These are phyloP conservation scores for Holothuria leucospilota DNA, from an alignment of 53 echinoderm and acorn worm genomes.

Conservation along the genomic window DNA sequence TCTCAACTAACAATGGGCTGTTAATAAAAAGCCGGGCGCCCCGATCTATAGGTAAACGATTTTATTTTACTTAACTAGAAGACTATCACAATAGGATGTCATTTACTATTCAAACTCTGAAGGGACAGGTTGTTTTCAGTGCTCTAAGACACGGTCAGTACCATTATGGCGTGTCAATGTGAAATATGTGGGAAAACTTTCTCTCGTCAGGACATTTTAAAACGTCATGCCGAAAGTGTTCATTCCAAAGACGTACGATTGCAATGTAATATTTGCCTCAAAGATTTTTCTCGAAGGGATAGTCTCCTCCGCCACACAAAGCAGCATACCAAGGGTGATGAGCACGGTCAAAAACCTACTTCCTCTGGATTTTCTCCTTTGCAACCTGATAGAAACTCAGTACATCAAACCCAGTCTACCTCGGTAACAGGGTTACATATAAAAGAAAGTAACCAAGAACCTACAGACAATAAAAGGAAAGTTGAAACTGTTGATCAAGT, in stretches of 20 bases:
- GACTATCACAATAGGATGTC: no score
- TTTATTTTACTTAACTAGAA: no score
- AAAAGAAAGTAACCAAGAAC: neutral
- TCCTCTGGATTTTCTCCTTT: neutral
- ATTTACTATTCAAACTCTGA: no score
- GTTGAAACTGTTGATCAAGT: neutral
- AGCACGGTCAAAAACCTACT: neutral
- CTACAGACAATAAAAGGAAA: neutral
- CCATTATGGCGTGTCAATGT: neutral
- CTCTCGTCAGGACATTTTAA: neutral
- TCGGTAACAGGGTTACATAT: neutral
- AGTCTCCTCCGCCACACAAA: neutral
- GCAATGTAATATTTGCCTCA: neutral
- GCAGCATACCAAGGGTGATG: neutral
- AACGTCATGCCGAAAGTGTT: neutral
- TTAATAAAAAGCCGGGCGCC: no score
- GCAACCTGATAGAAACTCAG: no score
- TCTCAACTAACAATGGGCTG: no score
- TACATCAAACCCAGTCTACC: neutral
- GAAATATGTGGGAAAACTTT: neutral
- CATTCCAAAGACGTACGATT: neutral
- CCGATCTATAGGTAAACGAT: no score
- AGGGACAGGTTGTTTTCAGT: no score
- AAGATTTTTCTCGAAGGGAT: conserved; percentile 1
- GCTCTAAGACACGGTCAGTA: neutral